phyloP scores from a whole-genome alignment of 2,797 vertebrate species.

The Bufotes viridis region DNA sequence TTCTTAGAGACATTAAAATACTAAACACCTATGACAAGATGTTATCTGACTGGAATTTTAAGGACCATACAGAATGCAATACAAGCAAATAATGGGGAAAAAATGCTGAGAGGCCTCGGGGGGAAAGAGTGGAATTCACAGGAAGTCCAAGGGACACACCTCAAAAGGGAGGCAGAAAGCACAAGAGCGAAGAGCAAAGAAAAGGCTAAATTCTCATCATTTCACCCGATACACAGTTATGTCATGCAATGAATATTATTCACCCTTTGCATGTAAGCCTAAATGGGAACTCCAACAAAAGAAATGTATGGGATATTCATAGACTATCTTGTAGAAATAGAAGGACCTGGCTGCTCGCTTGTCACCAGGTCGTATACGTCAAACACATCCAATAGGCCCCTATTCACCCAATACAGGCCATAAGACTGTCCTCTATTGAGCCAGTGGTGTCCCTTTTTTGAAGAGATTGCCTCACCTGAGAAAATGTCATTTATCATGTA shows the following conservation, averaged over 20 bases:
- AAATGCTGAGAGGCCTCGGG: background rate
- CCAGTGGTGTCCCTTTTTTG: too few species aligned
- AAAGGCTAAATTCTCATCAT: background rate
- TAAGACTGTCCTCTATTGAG: too few species aligned
- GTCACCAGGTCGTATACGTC: too few species aligned
- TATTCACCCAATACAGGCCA: too few species aligned
- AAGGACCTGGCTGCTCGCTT: too few species aligned
- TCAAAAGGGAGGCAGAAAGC: slow-evolving; percentile 17
- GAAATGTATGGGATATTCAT: too few species aligned
- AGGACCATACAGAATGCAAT: background rate
- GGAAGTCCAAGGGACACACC: slow-evolving; percentile 38
- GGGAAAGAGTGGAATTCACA: slow-evolving; percentile 25
- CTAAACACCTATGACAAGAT: background rate
- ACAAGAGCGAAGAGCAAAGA: slow-evolving; percentile 57
- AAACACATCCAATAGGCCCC: too few species aligned
- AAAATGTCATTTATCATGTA: too few species aligned
- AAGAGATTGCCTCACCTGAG: too few species aligned
- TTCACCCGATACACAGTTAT: background rate
- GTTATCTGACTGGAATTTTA: background rate
- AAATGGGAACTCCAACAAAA: background rate
- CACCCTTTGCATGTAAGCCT: too few species aligned
- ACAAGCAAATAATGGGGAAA: background rate
- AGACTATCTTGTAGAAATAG: too few species aligned
- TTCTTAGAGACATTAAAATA: background rate
- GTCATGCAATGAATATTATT: background rate